phyloP scores from a whole-genome alignment of 1,140 invertebrate genomes.

The Apis cerana region DNA sequence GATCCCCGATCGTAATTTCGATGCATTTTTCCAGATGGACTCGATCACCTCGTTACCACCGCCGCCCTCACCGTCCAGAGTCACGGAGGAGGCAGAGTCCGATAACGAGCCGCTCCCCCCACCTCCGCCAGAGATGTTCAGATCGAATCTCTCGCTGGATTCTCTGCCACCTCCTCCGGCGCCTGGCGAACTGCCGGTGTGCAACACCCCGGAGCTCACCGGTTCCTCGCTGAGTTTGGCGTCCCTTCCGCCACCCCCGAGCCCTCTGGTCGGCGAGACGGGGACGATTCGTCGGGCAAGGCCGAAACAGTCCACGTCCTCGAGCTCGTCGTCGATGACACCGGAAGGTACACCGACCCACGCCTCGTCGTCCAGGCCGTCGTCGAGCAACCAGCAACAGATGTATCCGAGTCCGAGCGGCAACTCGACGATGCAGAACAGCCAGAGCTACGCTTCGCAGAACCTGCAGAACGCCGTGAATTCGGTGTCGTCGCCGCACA shows the following conservation, averaged over 20 bases:
- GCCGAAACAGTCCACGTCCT: conserved; percentile 75
- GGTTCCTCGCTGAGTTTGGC: conserved; percentile 86
- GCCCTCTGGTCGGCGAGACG: conserved; percentile 78
- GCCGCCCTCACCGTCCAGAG: conserved; percentile 82
- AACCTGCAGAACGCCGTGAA: conserved; percentile 45
- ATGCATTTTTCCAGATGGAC: conserved; percentile 74
- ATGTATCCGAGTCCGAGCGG: conserved; percentile 52
- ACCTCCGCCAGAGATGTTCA: conserved; percentile 86
- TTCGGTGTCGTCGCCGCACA: conserved; percentile 65
- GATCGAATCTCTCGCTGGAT: conserved; percentile 88
- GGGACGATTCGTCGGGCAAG: conserved; percentile 79
- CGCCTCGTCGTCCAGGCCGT: conserved; percentile 59
- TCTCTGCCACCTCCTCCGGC: conserved; percentile 90
- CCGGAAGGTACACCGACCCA: conserved; percentile 76
- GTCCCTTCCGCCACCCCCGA: conserved; percentile 86
- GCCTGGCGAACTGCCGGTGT: conserved; percentile 83
- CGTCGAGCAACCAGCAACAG: conserved; percentile 40
- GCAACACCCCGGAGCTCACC: conserved; percentile 83
- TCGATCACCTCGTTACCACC: conserved; percentile 82
- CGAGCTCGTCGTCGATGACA: conserved; percentile 72
- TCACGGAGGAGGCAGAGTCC: conserved; percentile 71
- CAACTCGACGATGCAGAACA: conserved; percentile 47
- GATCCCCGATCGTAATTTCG: neutral
- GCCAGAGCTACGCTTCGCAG: conserved; percentile 37
- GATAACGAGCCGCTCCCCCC: conserved; percentile 82